phyloP scores from a whole-genome alignment of 1,140 invertebrate genomes.

The Globodera ellingtonae region DNA sequence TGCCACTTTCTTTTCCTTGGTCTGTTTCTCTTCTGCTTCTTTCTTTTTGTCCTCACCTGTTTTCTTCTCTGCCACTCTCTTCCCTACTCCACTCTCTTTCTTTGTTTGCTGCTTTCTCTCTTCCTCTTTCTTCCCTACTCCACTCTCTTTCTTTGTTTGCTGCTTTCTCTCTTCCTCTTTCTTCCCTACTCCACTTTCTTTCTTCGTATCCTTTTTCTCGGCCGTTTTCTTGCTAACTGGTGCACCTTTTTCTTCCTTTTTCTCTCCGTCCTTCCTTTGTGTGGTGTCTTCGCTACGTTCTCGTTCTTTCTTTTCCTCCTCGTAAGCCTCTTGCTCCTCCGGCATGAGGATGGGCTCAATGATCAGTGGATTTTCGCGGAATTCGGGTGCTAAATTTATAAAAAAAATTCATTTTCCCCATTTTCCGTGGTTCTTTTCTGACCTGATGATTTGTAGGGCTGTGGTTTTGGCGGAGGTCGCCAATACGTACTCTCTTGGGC shows the following conservation, averaged over 20 bases:
- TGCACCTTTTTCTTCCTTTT: constrained; percentile 27
- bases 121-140: background rate
- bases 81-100: background rate
- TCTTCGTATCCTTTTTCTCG: constrained; percentile 19
- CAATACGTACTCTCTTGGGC: constrained; percentile 25
- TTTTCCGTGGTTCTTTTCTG: background rate
- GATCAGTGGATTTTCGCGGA: constrained; percentile 24
- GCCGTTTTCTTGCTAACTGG: constrained; percentile 20
- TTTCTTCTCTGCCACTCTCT: background rate
- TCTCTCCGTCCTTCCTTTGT: constrained; percentile 13
- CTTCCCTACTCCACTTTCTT: background rate
- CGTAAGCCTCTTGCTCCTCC: constrained; percentile 23
- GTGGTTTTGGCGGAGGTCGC: constrained; percentile 25
- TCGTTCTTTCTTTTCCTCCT: constrained; percentile 33
- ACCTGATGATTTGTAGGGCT: constrained; percentile 30
- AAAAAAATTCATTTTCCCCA: background rate
- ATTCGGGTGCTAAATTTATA: constrained; percentile 24
- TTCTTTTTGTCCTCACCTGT: constrained; percentile 27
- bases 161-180: constrained; percentile 16
- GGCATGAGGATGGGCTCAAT: constrained; percentile 27
- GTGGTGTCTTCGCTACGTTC: constrained; percentile 26
- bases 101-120: background rate
- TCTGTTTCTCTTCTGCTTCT: constrained; percentile 19
- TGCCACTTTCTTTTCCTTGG: constrained; percentile 15
- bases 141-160: background rate